Conservation (phyloP, 1,140 invertebrate species). For the Myzus persicae region DNA sequence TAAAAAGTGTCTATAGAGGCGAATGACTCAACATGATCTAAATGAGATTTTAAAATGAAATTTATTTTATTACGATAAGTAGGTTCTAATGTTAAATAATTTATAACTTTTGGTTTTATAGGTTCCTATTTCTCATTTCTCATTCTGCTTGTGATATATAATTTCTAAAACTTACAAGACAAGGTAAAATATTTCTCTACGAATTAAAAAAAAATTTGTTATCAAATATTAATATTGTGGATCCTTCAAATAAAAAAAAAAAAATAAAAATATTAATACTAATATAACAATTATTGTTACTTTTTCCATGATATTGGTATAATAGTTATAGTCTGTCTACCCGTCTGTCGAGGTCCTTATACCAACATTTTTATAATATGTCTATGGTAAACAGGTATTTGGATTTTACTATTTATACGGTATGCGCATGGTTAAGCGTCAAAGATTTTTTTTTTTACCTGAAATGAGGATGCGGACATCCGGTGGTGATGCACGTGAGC, state of each 20-base stretch:
- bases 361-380: background rate
- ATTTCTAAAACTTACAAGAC: background rate
- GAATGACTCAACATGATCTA: background rate
- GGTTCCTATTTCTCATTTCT: background rate
- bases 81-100: background rate
- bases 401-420: background rate
- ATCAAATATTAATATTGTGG: background rate
- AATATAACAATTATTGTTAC: background rate
- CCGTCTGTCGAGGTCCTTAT: background rate
- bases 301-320: background rate
- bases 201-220: background rate
- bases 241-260: background rate
- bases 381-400: background rate
- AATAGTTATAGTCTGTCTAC: background rate
- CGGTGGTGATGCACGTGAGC: slow-evolving; percentile 76
- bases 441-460: slow-evolving; percentile 68
- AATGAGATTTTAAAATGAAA: background rate
- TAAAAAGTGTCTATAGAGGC: background rate
- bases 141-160: background rate
- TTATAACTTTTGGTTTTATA: background rate
- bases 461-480: slow-evolving; percentile 78
- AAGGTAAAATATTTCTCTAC: background rate
- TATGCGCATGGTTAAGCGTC: background rate
- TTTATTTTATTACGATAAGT: background rate
- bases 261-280: background rate